These are phyloP conservation scores for Anisognathus igniventris DNA, from an alignment of 2,797 vertebrate genomes.

Conservation along the genomic window DNA sequence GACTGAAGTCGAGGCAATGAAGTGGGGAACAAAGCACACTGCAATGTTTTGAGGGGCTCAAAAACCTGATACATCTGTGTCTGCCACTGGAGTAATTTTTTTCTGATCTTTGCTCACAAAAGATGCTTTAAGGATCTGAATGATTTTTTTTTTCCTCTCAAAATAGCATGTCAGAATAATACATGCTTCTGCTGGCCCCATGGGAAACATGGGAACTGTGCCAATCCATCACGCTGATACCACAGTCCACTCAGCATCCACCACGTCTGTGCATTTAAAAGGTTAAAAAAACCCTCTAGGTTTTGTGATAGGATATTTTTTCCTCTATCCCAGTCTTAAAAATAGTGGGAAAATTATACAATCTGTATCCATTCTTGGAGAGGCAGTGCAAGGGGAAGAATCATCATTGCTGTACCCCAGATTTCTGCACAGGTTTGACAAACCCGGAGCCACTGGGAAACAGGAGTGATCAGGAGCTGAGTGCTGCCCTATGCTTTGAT, in stretches of 20 bases:
- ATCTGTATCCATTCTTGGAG: neutral
- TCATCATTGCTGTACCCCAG: neutral
- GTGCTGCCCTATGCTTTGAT: neutral
- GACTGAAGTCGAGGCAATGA: neutral
- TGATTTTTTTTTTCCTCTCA: neutral
- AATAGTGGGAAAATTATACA: neutral
- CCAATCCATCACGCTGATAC: neutral
- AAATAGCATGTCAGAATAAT: neutral
- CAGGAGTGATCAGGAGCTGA: neutral
- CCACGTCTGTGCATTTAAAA: neutral
- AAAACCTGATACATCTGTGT: neutral
- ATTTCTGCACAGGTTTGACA: neutral
- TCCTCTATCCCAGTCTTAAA: neutral
- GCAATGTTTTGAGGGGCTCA: neutral
- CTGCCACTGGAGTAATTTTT: neutral
- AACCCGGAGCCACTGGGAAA: rapidly evolving
- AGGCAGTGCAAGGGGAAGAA: neutral
- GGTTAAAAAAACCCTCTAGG: neutral
- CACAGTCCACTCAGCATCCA: neutral
- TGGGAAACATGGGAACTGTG: neutral
- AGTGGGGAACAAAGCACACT: neutral
- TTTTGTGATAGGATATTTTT: neutral
- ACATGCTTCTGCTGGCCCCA: neutral
- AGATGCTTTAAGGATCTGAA: neutral
- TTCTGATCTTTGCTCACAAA: neutral